Evolutionary conservation across 2,797 vertebrate genomes (phyloP).

Genomic region (Mormyrops attenuatus): DNA sequence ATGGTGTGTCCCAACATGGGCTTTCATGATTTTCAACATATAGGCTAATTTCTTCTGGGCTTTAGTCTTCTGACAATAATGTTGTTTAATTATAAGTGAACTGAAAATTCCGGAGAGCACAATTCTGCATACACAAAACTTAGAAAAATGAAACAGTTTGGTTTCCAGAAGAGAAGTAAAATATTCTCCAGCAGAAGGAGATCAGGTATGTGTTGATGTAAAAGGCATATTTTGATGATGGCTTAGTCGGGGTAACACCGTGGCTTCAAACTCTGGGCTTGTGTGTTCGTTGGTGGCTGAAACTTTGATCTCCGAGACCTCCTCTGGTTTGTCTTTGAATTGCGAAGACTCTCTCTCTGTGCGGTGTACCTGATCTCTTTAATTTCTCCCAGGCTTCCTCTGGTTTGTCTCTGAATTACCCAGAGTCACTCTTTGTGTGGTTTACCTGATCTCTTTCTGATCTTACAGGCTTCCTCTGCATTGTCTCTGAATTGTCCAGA

Average conservation of each 20-base stretch:
- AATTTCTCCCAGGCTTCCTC: neutral
- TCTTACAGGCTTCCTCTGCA: too few species aligned
- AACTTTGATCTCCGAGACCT: neutral
- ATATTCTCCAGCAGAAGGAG: neutral
- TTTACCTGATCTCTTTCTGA: neutral
- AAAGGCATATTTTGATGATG: neutral
- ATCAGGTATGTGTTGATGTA: neutral
- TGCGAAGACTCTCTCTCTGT: neutral
- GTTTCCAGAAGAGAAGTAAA: neutral
- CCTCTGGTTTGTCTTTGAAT: neutral
- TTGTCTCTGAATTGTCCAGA: too few species aligned
- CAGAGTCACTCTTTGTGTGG: neutral
- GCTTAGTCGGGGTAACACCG: neutral
- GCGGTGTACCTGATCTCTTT: neutral
- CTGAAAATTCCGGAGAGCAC: neutral
- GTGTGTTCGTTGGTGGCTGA: neutral
- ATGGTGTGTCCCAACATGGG: neutral
- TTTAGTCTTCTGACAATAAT: neutral
- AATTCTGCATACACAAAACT: neutral
- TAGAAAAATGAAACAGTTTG: neutral
- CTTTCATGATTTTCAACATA: neutral
- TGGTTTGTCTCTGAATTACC: neutral
- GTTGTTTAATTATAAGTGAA: conserved; percentile 10
- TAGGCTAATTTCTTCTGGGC: neutral
- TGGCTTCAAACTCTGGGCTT: neutral